These are phyloP conservation scores for Callinectes sapidus DNA, from an alignment of 2,888 invertebrate genomes.

Conservation along the genomic window DNA sequence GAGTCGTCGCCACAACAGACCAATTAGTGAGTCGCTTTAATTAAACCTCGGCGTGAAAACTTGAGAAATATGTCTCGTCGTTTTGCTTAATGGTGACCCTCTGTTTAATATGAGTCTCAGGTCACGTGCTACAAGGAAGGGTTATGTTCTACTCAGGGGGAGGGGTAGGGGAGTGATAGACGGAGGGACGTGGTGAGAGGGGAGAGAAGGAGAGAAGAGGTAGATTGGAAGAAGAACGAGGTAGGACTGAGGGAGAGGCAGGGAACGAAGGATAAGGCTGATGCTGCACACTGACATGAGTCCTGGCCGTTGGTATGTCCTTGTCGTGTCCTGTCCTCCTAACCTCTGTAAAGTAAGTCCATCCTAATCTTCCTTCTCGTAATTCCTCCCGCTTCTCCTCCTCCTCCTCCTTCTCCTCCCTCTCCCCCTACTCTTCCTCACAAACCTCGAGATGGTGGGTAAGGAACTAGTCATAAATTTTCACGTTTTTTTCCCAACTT, in stretches of 20 bases:
- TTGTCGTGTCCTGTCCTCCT: not conserved
- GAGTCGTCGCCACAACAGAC: constrained; percentile 25
- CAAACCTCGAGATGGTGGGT: not conserved
- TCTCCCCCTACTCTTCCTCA: not conserved
- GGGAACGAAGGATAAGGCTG: not conserved
- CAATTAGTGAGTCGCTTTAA: constrained; percentile 25
- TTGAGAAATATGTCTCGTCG: constrained; percentile 21
- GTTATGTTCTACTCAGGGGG: not conserved
- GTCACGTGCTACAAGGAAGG: constrained; percentile 13
- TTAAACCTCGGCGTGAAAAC: constrained; percentile 9
- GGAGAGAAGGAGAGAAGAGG: not conserved
- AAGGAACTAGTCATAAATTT: constrained; percentile 4
- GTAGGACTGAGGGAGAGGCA: not conserved
- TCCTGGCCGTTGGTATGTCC: not conserved
- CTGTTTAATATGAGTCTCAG: not conserved
- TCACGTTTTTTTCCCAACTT: not conserved
- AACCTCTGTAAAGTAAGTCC: constrained; percentile 2
- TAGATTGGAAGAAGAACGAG: not conserved
- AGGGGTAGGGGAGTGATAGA: not conserved
- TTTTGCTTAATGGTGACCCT: constrained; percentile 20
- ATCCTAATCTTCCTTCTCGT: not conserved
- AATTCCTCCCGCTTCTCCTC: not conserved
- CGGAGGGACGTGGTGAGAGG: not conserved
- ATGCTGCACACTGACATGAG: not conserved
- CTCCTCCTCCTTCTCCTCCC: not conserved